A percentile compares a stretch with the other conserved stretches of the same genome.
phyloP scores from a whole-genome alignment of 35 echinoderm and acorn worm genomes.

The Holothuria glaberrima region DNA sequence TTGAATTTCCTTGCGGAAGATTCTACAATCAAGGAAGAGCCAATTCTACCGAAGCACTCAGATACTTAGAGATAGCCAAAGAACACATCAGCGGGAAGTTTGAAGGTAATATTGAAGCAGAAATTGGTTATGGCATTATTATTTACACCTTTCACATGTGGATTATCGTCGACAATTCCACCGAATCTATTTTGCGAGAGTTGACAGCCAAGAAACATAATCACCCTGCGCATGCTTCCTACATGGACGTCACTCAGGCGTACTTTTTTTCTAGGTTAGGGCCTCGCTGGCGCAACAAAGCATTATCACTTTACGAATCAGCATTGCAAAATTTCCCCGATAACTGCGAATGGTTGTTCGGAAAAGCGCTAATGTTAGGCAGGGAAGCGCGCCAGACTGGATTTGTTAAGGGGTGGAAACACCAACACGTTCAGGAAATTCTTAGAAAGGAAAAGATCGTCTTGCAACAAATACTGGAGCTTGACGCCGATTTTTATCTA shows the following conservation, averaged over 20 bases:
- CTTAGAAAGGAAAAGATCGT: neutral
- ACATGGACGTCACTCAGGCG: neutral
- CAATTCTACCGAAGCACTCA: neutral
- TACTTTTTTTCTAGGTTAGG: conserved; percentile 15
- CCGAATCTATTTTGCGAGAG: neutral
- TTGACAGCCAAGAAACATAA: neutral
- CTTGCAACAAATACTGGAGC: neutral
- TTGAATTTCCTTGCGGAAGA: no score
- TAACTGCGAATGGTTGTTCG: no score
- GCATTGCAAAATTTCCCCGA: neutral
- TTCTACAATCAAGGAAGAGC: no score
- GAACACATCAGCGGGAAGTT: neutral
- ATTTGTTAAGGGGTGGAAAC: neutral
- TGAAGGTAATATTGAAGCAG: neutral
- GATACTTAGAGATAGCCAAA: neutral
- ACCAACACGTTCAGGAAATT: neutral
- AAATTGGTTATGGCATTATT: conserved; percentile 8
- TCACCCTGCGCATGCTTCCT: neutral
- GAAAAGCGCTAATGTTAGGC: no score
- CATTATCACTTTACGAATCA: neutral
- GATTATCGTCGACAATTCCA: neutral
- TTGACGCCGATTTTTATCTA: neutral
- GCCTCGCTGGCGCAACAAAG: neutral
- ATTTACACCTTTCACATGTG: conserved; percentile 29
- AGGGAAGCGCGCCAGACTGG: neutral